phyloP scores from a whole-genome alignment of 1,140 invertebrate genomes.

The Drosophila simulans region DNA sequence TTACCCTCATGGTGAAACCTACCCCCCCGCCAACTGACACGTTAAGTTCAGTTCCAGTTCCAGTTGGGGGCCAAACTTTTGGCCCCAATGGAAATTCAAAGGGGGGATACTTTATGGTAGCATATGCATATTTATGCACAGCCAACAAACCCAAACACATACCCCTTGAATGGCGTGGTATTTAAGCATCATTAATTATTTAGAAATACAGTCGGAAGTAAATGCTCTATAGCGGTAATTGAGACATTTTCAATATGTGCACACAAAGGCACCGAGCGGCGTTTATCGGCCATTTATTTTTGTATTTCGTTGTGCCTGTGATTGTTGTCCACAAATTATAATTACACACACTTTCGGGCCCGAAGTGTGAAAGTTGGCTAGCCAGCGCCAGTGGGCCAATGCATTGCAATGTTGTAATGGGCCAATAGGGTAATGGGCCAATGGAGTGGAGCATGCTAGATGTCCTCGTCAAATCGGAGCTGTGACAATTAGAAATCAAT shows the following conservation, averaged over 20 bases:
- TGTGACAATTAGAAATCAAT: slow-evolving; percentile 47
- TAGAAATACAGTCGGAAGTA: slow-evolving; percentile 80
- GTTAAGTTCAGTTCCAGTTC: slow-evolving; percentile 40
- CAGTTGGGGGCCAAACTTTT: slow-evolving; percentile 35
- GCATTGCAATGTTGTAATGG: neutral
- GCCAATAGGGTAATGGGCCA: neutral
- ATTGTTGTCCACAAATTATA: slow-evolving; percentile 33
- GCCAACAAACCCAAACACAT: slow-evolving; percentile 18
- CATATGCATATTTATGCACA: slow-evolving; percentile 67
- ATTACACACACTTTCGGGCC: slow-evolving; percentile 33
- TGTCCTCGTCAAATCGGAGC: slow-evolving; percentile 12
- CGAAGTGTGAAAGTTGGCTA: slow-evolving; percentile 30
- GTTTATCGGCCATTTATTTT: slow-evolving; percentile 55
- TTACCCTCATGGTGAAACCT: slow-evolving; percentile 42
- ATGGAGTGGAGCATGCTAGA: neutral
- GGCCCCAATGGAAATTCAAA: slow-evolving; percentile 15
- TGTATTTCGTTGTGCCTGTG: neutral
- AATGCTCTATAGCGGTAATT: slow-evolving; percentile 79
- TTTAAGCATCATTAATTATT: slow-evolving; percentile 83
- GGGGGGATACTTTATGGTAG: slow-evolving; percentile 47
- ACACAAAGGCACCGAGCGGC: slow-evolving; percentile 43
- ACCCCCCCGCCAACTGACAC: slow-evolving; percentile 51
- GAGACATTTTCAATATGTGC: slow-evolving; percentile 80
- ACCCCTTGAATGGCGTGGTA: slow-evolving; percentile 38
- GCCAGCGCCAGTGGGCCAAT: neutral